Percentiles rank a stretch among this genome's conserved stretches.
Conservation (phyloP, 2,113 vertebrate genomes). For the Ctenomys sociabilis region DNA sequence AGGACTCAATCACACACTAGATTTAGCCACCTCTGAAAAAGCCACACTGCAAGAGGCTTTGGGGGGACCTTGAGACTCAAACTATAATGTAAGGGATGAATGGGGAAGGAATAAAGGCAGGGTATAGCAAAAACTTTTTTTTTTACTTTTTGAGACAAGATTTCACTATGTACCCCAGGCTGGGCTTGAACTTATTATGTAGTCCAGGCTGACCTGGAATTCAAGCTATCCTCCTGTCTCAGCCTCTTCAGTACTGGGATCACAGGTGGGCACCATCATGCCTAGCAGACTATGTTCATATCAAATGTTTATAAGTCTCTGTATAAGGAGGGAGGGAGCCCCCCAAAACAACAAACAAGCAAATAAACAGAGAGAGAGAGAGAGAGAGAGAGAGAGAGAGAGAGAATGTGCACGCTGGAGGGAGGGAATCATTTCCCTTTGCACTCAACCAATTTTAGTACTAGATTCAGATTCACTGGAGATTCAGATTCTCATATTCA, state of each 20-base stretch:
- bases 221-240: not conserved
- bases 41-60: not conserved
- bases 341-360: not conserved
- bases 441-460: not conserved
- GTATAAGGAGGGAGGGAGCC: not conserved
- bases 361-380: not conserved
- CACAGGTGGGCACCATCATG: not conserved
- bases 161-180: not conserved
- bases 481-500: not conserved
- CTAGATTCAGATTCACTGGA: conserved; percentile 4
- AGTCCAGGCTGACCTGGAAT: not conserved
- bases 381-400: no score
- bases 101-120: not conserved
- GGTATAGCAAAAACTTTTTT: not conserved
- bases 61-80: not conserved
- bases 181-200: not conserved
- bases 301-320: not conserved
- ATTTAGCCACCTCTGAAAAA: not conserved
- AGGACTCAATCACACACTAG: not conserved
- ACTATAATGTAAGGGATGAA: not conserved
- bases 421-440: not conserved
- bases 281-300: not conserved
- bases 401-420: no score
- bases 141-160: not conserved
- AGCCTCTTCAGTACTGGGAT: not conserved